Conservation (phyloP, 1,140 invertebrate genomes). For the Orchestia grillus region DNA sequence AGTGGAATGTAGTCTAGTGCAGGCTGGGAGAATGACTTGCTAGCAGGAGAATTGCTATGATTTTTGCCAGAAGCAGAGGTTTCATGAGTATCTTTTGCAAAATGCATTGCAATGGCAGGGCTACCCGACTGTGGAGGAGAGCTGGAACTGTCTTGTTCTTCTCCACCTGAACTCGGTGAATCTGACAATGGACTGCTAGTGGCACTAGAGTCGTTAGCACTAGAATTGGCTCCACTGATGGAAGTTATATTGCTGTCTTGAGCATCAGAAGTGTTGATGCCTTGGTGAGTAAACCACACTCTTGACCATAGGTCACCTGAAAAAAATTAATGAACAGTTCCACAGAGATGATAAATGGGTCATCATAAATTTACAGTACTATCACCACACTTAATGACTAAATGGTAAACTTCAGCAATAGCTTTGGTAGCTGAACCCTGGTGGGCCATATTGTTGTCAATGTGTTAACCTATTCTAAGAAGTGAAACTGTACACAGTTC, state of each 20-base stretch:
- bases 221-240: not conserved
- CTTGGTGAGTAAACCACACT: constrained; percentile 35
- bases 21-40: constrained; percentile 5
- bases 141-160: not conserved
- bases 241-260: constrained; percentile 38
- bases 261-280: constrained; percentile 25
- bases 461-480: too few species aligned
- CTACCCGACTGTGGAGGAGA: not conserved
- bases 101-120: not conserved
- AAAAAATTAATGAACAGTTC: not conserved
- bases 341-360: too few species aligned
- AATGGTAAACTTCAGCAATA: too few species aligned
- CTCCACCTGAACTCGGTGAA: not conserved
- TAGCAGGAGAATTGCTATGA: not conserved
- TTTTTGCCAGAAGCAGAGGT: not conserved
- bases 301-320: constrained; percentile 42
- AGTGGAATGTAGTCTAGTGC: constrained; percentile 36
- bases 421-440: too few species aligned
- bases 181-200: constrained; percentile 34
- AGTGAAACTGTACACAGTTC: too few species aligned
- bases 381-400: too few species aligned
- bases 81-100: not conserved
- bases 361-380: too few species aligned
- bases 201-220: not conserved
- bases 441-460: too few species aligned